phyloP scores from a whole-genome alignment of 1,140 invertebrate genomes.

The Dinoponera quadriceps region DNA sequence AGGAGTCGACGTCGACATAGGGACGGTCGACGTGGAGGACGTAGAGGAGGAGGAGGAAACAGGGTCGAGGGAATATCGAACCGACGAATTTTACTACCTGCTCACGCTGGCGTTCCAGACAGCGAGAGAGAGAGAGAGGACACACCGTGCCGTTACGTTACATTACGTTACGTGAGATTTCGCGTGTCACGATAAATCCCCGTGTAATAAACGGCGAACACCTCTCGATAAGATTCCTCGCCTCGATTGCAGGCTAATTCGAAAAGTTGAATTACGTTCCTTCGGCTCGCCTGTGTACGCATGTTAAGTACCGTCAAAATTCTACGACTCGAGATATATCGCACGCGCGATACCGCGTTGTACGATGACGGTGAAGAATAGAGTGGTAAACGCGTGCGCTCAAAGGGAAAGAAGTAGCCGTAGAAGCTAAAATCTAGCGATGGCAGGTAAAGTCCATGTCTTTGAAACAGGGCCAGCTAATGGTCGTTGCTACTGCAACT shows the following conservation, averaged over 20 bases:
- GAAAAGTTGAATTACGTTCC: conserved; percentile 12
- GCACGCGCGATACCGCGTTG: not conserved
- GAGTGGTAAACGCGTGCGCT: no score
- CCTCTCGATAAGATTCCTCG: not conserved
- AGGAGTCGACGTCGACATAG: not conserved
- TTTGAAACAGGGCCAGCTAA: no score
- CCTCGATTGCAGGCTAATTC: conserved; percentile 11
- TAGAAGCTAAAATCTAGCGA: no score
- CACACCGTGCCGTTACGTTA: not conserved
- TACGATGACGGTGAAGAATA: not conserved
- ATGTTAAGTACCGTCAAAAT: not conserved
- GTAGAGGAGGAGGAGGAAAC: no score
- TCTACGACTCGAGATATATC: not conserved
- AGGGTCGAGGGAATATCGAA: conserved; percentile 8
- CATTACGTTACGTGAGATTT: conserved; percentile 1
- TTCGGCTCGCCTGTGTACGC: not conserved
- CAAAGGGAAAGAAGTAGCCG: no score
- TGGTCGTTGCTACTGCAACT: no score
- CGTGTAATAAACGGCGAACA: not conserved
- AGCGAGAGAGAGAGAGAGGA: no score
- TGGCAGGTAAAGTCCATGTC: no score
- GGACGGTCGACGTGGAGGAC: not conserved
- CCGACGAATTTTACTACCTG: conserved; percentile 42
- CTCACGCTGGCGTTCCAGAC: conserved; percentile 25
- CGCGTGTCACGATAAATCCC: not conserved